A percentile compares a stretch with the other conserved stretches of the same genome.
Conservation (phyloP, 2,113 vertebrate species). For the Paralichthys olivaceus region DNA sequence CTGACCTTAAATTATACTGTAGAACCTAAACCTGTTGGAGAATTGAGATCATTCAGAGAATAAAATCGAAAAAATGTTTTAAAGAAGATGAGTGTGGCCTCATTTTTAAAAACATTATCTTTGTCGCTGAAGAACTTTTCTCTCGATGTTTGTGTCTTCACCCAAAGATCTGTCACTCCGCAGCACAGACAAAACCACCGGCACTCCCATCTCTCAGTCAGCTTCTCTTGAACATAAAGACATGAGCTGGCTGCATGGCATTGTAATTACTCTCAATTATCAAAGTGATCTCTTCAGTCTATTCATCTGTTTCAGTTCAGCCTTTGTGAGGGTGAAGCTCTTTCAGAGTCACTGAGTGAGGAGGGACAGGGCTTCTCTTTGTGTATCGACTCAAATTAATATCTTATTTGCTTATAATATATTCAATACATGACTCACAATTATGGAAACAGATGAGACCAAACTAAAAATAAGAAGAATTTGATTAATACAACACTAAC, state of each 20-base stretch:
- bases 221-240: conserved; percentile 15
- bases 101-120: no score
- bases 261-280: conserved; percentile 53
- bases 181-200: conserved; percentile 8
- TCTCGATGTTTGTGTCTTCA: background rate
- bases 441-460: no score
- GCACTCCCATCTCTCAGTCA: background rate
- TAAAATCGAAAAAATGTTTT: no score
- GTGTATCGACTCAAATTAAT: conserved; percentile 30
- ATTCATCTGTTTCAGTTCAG: conserved; percentile 15
- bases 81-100: no score
- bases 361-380: background rate
- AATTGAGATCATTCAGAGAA: no score
- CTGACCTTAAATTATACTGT: no score
- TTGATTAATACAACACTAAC: background rate
- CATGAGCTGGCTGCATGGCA: background rate
- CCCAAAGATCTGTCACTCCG: background rate
- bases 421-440: no score
- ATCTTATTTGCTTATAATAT: no score
- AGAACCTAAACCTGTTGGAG: no score
- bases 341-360: conserved; percentile 2
- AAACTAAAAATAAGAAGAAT: background rate
- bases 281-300: conserved; percentile 18
- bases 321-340: conserved; percentile 15
- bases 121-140: no score